Evolutionary conservation across 2,113 vertebrate species (phyloP), one percentile per base, ranked within the genome.

Genomic region (Micromys minutus): DNA sequence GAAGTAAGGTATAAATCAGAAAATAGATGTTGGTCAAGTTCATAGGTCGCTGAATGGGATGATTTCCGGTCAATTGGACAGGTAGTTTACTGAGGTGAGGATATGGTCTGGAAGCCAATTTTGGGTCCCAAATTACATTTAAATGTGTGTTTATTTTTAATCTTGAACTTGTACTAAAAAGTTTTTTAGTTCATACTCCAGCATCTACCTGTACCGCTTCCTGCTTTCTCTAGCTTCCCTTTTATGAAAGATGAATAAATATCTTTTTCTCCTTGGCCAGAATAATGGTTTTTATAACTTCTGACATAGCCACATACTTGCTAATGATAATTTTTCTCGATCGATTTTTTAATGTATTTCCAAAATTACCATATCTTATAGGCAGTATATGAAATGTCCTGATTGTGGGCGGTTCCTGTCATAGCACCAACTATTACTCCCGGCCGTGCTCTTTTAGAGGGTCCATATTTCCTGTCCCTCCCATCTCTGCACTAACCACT

Each of bases 101-200:
- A 57, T 81, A 67, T 19, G 12, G 59, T 87, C 17, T 80, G 45
- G 76, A 92, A 94, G 69, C 26, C 22, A 85, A 1, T 12, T 36
- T 85, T 85, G 72, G 67, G 74, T 81, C 81, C 17, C 24, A n/a
- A 67, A 67, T 55, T 75, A 21, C 3, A 39, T 92, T 26, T 47
- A 36, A 72, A 81, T 90, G 71, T 86, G n/a, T 55, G 36, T 83
- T 89, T 90, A 47, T 55, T 16, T 91, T 94, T 74, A 95, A 95
- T n/a, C 22, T 84, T 83, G 45, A 74, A 79, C 47, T 8, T 67
- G 16, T n/a, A 69, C 42, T 72, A 22, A 81, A 91, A 86, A 65
- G 11, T 87, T 89, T 76, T 75, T 69, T 71, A 45, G 52, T 71
- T 71, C 8, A 75, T 29, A n/a, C 50, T 90, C 55, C 17, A 84